Conservation (phyloP, 2,113 vertebrate genomes). For the Dendropsophus ebraccatus region DNA sequence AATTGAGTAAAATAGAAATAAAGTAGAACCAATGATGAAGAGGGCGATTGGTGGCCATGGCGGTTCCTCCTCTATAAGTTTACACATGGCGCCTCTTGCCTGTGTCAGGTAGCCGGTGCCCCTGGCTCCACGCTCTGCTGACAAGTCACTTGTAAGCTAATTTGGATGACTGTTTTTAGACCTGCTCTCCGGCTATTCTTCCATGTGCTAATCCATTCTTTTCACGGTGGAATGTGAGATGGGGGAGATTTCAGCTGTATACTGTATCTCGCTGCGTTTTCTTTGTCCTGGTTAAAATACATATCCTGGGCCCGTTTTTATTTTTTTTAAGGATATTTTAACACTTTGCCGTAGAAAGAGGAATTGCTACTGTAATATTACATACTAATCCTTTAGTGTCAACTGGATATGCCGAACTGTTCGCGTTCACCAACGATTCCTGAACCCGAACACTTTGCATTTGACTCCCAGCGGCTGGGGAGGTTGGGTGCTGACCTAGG, state of each 20-base stretch:
- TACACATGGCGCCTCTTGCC: not conserved
- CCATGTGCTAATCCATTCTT: slow-evolving; percentile 47
- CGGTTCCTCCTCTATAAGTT: not conserved
- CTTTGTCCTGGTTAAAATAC: not conserved
- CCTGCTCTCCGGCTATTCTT: slow-evolving; percentile 9
- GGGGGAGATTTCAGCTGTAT: not conserved
- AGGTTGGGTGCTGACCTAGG: too few relatives aligned
- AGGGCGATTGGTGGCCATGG: not conserved
- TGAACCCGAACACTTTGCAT: too few relatives aligned
- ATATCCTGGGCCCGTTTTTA: not conserved
- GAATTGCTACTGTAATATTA: too few relatives aligned
- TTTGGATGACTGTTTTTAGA: slow-evolving; percentile 47
- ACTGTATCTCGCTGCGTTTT: slow-evolving; percentile 17
- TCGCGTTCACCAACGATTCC: too few relatives aligned
- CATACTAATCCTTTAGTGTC: too few relatives aligned
- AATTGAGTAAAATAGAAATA: too few relatives aligned
- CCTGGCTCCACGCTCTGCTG: slow-evolving; percentile 36
- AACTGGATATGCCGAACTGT: too few relatives aligned
- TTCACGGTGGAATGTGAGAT: slow-evolving; percentile 41
- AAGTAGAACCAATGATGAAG: not conserved
- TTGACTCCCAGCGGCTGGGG: too few relatives aligned
- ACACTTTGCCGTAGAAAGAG: not conserved
- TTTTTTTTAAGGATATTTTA: not conserved
- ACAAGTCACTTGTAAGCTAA: slow-evolving; percentile 53
- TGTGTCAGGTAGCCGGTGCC: slow-evolving; percentile 8